A percentile compares a stretch with the other conserved stretches of the same genome.
Conservation (phyloP, 2,113 vertebrate genomes). For the Catagonus wagneri region DNA sequence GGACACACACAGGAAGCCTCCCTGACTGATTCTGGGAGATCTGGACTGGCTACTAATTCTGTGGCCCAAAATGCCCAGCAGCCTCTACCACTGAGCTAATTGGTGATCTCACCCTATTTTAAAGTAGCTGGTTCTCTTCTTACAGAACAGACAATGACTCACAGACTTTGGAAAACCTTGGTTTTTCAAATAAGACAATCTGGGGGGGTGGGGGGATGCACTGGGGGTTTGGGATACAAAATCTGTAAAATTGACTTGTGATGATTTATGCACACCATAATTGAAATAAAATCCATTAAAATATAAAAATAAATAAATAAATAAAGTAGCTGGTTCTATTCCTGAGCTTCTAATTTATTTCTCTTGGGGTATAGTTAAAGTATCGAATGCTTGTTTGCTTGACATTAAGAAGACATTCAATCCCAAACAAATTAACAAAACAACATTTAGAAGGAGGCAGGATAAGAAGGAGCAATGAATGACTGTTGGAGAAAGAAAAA, state of each 20-base stretch:
- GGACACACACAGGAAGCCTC: not conserved
- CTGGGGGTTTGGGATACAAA: too few relatives aligned
- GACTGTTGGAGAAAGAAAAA: not conserved
- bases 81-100: not conserved
- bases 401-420: not conserved
- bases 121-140: not conserved
- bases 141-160: too few relatives aligned
- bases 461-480: not conserved
- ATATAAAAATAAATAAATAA: too few relatives aligned
- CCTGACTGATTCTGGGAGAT: not conserved
- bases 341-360: not conserved
- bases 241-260: too few relatives aligned
- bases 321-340: not conserved
- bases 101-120: not conserved
- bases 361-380: not conserved
- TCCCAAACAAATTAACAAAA: not conserved
- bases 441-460: constrained; percentile 1
- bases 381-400: not conserved
- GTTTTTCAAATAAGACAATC: too few relatives aligned
- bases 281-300: too few relatives aligned
- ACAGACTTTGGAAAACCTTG: too few relatives aligned
- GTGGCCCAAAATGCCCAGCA: not conserved
- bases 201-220: too few relatives aligned
- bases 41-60: not conserved
- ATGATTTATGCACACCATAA: too few relatives aligned